A percentile compares a stretch with the other conserved stretches of the same genome.
Conservation (phyloP, 2,888 invertebrate species). For the Eudasyphora cyanicolor region DNA sequence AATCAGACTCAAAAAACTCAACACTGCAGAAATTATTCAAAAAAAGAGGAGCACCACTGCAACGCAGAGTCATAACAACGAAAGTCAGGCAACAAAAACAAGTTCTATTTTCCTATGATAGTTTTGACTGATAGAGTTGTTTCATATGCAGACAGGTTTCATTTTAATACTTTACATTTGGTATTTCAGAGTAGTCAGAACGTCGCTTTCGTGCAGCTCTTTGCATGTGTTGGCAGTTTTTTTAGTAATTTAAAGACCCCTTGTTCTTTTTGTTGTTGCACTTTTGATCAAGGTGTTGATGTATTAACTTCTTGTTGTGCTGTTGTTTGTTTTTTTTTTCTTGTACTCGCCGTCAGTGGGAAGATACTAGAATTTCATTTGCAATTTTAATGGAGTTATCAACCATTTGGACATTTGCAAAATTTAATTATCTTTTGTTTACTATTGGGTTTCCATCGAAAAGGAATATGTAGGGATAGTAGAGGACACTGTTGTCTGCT, state of each 20-base stretch:
- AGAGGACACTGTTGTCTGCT: neutral
- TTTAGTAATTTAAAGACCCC: slow-evolving; percentile 40
- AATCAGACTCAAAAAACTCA: slow-evolving; percentile 9
- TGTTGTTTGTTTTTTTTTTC: too few species aligned
- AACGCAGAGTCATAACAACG: slow-evolving; percentile 25
- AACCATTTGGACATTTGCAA: slow-evolving; percentile 48
- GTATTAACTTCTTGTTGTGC: slow-evolving; percentile 56
- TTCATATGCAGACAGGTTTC: slow-evolving; percentile 74
- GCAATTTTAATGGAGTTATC: slow-evolving; percentile 51
- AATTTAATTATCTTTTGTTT: slow-evolving; percentile 52
- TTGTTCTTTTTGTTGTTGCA: slow-evolving; percentile 4
- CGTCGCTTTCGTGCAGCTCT: slow-evolving; percentile 23
- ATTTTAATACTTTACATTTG: slow-evolving; percentile 62
- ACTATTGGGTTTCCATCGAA: neutral
- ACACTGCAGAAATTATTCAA: slow-evolving; percentile 40
- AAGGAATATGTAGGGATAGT: neutral
- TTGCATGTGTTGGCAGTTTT: slow-evolving; percentile 12
- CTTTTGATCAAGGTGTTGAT: slow-evolving; percentile 60
- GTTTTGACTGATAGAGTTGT: slow-evolving; percentile 78
- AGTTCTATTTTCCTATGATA: slow-evolving; percentile 61
- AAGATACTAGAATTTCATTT: slow-evolving; percentile 43
- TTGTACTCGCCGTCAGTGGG: too few species aligned
- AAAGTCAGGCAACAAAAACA: slow-evolving; percentile 19
- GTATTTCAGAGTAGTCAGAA: slow-evolving; percentile 33
- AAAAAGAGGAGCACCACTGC: slow-evolving; percentile 21